A percentile compares a stretch with the other conserved stretches of the same genome.
phyloP scores from a whole-genome alignment of 2,888 invertebrate genomes.

The Chironomus tentans region DNA sequence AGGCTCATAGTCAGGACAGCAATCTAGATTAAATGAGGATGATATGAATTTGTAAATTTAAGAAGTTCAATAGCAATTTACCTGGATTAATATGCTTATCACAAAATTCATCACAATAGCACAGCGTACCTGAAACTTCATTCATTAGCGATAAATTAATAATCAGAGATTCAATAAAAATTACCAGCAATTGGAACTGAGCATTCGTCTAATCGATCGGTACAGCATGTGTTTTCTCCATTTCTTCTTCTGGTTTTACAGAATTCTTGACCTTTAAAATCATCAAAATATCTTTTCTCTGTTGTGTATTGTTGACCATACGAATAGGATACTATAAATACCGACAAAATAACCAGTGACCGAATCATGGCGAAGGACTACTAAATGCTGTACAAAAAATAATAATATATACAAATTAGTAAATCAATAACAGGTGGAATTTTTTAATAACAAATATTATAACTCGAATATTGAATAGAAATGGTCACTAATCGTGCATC shows the following conservation, averaged over 20 bases:
- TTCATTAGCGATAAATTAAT: not conserved
- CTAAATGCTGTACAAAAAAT: not conserved
- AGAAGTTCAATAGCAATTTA: too few species aligned
- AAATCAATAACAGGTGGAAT: not conserved
- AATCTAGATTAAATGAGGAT: slow-evolving; percentile 47
- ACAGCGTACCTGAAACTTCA: slow-evolving; percentile 58
- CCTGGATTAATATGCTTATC: slow-evolving; percentile 53
- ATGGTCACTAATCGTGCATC: not conserved
- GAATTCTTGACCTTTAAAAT: slow-evolving; percentile 30
- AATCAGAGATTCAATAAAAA: slow-evolving; percentile 27
- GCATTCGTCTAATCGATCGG: slow-evolving; percentile 68
- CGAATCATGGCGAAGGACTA: not conserved
- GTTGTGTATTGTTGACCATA: not conserved
- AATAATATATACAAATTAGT: not conserved
- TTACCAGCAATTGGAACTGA: slow-evolving; percentile 66
- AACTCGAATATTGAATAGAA: too few species aligned
- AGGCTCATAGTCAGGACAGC: slow-evolving; percentile 83
- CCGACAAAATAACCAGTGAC: slow-evolving; percentile 3
- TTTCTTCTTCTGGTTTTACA: slow-evolving; percentile 36
- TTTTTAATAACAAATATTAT: too few species aligned
- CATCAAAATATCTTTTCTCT: slow-evolving; percentile 5
- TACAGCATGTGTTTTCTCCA: slow-evolving; percentile 52
- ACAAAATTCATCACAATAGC: slow-evolving; percentile 94
- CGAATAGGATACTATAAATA: not conserved
- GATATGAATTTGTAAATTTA: too few species aligned